Conservation (phyloP, 2,888 invertebrate genomes). For the Sarcophaga carnaria region DNA sequence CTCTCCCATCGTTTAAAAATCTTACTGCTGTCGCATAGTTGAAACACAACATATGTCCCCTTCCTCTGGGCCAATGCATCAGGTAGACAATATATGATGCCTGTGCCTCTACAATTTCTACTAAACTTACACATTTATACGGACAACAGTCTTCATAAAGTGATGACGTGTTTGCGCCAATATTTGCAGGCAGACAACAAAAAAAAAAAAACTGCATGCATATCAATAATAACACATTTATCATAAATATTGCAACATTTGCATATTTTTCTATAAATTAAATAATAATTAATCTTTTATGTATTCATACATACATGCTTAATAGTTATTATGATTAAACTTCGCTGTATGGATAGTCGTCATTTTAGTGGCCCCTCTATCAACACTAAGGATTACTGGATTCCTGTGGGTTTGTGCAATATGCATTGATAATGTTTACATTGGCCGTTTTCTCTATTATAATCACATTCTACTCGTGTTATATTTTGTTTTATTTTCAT, state of each 20-base stretch:
- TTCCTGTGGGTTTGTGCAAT: neutral
- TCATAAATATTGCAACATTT: slow-evolving; percentile 13
- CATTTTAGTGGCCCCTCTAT: no score
- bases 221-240: neutral
- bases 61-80: neutral
- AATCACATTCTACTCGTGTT: neutral
- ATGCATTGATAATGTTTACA: neutral
- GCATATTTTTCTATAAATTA: slow-evolving; percentile 27
- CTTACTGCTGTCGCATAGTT: neutral
- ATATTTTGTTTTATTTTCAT: slow-evolving; percentile 15
- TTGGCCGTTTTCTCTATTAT: neutral
- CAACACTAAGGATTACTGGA: no score
- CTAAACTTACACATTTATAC: neutral
- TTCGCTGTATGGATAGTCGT: neutral
- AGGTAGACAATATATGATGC: slow-evolving; percentile 15
- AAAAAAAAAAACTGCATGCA: neutral
- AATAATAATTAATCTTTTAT: slow-evolving; percentile 31
- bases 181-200: neutral
- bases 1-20: neutral
- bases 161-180: slow-evolving; percentile 55
- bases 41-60: slow-evolving; percentile 10
- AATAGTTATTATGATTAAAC: slow-evolving; percentile 40
- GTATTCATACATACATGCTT: neutral
- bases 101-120: neutral
- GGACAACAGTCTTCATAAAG: slow-evolving; percentile 3